Evolutionary conservation across 2,888 invertebrate genomes (phyloP).

Genomic region (Sminthurides aquaticus): DNA sequence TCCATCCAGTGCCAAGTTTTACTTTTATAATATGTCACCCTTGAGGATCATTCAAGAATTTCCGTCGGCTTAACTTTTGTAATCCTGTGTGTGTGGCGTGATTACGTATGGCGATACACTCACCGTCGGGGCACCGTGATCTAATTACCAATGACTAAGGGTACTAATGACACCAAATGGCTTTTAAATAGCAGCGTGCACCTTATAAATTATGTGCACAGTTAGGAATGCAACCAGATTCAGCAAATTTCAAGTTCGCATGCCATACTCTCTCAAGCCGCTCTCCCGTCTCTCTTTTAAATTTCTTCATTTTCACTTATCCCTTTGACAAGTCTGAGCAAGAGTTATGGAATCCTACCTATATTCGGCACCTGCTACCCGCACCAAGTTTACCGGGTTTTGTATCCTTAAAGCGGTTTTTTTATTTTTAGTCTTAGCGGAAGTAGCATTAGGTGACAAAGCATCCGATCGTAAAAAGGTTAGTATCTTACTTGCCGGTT

Average conservation of each 20-base stretch:
- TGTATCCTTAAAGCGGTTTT: background rate
- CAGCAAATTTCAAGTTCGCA: background rate
- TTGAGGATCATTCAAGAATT: no score
- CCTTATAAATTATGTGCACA: background rate
- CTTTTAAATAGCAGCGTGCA: background rate
- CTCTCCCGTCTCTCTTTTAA: no score
- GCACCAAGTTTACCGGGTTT: background rate
- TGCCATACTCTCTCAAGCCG: no score
- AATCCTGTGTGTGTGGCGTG: background rate
- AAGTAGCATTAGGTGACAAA: background rate
- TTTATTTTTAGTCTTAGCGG: background rate
- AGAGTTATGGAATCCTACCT: no score
- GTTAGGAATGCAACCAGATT: background rate
- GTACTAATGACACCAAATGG: background rate
- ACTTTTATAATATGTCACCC: no score
- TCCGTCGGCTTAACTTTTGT: no score
- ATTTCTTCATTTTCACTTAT: no score
- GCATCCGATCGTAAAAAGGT: background rate
- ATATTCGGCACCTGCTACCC: background rate
- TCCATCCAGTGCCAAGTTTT: no score
- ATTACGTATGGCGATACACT: background rate
- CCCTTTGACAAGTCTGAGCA: no score
- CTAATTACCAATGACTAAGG: background rate
- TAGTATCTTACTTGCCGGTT: no score
- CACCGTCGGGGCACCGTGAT: background rate